A percentile compares a stretch with the other conserved stretches of the same genome.
phyloP scores from a whole-genome alignment of 2,113 vertebrate genomes.

The Pseudorhombus dupliciocellatus region DNA sequence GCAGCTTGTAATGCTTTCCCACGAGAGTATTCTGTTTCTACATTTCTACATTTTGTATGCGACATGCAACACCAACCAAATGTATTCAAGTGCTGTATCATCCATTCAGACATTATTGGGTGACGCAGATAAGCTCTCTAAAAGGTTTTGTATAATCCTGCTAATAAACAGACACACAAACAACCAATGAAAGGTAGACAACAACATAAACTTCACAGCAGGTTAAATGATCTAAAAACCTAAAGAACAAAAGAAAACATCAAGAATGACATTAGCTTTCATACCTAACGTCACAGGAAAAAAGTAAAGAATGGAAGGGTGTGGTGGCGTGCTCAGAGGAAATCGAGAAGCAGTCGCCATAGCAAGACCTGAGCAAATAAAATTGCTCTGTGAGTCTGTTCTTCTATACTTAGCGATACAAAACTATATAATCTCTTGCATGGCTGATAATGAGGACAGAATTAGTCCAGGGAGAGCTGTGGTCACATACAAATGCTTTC shows the following conservation, averaged over 20 bases:
- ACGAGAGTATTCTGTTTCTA: slow-evolving; percentile 16
- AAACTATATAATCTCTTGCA: slow-evolving; percentile 4
- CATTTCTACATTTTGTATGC: slow-evolving; percentile 15
- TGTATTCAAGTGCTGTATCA: neutral
- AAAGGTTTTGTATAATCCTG: too few relatives aligned
- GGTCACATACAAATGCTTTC: slow-evolving; percentile 54
- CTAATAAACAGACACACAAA: neutral
- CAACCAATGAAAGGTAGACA: neutral
- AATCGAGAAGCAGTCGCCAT: neutral
- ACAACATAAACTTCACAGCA: neutral
- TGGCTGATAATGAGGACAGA: slow-evolving; percentile 10
- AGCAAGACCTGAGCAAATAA: neutral
- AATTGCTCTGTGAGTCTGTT: slow-evolving; percentile 4
- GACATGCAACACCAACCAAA: slow-evolving; percentile 2
- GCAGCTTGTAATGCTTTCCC: slow-evolving; percentile 24
- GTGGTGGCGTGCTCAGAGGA: neutral
- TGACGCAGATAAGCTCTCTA: too few relatives aligned
- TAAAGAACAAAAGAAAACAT: neutral
- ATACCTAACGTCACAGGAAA: neutral
- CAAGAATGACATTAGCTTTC: neutral
- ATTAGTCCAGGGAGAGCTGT: slow-evolving; percentile 16
- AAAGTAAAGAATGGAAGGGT: neutral
- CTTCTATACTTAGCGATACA: neutral
- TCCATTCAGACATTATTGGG: neutral
- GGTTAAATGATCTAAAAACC: neutral